Evolutionary conservation across 2,113 vertebrate species (phyloP).

Genomic region (Pelecanoides urinatrix): DNA sequence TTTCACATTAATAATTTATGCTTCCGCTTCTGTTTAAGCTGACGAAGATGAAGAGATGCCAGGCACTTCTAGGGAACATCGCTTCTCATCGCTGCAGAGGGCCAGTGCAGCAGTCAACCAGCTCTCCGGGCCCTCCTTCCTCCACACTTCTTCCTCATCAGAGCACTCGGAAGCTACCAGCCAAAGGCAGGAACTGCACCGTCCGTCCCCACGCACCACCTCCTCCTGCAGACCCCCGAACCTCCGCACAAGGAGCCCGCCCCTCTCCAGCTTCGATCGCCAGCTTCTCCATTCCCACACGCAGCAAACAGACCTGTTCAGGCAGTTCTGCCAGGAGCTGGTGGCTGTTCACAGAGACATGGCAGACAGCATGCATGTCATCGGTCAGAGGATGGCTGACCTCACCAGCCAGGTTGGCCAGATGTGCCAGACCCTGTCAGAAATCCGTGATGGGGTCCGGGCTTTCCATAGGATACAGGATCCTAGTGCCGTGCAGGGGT

Average conservation of each 20-base stretch:
- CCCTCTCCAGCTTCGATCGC: conserved; percentile 47
- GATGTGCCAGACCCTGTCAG: conserved; percentile 69
- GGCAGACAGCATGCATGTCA: conserved; percentile 63
- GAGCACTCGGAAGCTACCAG: conserved; percentile 41
- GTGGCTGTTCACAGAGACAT: conserved; percentile 73
- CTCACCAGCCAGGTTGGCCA: conserved; percentile 63
- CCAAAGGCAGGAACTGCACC: conserved; percentile 59
- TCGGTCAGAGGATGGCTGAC: conserved; percentile 69
- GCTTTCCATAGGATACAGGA: conserved; percentile 20
- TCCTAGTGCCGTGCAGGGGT: background rate
- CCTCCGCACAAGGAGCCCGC: background rate
- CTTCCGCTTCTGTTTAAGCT: conserved; percentile 72
- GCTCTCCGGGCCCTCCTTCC: conserved; percentile 47
- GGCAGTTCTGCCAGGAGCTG: conserved; percentile 73
- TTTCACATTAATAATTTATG: conserved; percentile 17
- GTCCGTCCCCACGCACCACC: background rate
- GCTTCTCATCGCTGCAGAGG: conserved; percentile 17
- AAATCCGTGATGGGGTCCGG: conserved; percentile 70
- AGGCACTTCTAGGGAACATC: conserved; percentile 59
- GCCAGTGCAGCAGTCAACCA: conserved; percentile 21
- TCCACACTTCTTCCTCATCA: conserved; percentile 49
- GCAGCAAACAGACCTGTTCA: conserved; percentile 69
- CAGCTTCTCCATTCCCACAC: conserved; percentile 65
- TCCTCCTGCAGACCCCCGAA: conserved; percentile 39
- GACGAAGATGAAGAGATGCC: conserved; percentile 71